A percentile compares a stretch with the other conserved stretches of the same genome.
Evolutionary conservation across 2,797 vertebrate genomes (phyloP).

Genomic region (Aselliscus stoliczkanus): DNA sequence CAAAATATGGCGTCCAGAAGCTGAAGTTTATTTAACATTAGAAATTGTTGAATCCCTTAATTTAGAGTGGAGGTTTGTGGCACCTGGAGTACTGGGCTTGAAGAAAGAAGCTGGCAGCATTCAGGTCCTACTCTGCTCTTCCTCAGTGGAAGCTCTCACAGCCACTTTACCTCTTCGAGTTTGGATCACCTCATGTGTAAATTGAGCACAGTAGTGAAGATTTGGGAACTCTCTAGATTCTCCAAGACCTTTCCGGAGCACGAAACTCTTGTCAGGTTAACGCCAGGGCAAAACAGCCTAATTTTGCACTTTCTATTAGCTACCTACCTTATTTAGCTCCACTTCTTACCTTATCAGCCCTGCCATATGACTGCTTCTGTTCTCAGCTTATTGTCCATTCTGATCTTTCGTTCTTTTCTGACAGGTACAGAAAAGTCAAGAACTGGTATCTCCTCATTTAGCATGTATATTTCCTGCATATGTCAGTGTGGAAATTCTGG

Average conservation of each 20-base stretch:
- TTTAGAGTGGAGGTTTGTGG: background rate
- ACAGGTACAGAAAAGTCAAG: conserved; percentile 13
- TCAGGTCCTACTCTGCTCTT: background rate
- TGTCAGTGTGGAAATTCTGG: conserved; percentile 17
- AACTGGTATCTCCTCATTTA: conserved; percentile 6
- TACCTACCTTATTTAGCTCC: background rate
- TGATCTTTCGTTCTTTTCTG: conserved; percentile 29
- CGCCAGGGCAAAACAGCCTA: background rate
- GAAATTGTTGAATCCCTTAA: background rate
- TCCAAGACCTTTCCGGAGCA: background rate
- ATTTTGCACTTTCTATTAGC: background rate
- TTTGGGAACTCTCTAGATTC: background rate
- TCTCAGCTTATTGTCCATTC: background rate
- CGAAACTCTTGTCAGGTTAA: background rate
- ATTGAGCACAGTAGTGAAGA: background rate
- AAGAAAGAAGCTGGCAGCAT: background rate
- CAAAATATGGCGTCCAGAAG: background rate
- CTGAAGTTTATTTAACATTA: background rate
- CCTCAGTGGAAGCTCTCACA: background rate
- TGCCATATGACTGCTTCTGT: background rate
- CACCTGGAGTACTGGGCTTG: background rate
- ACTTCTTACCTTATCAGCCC: background rate
- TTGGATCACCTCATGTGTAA: background rate
- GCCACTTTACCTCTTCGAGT: background rate
- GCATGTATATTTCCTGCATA: background rate